Conservation (phyloP, 2,113 vertebrate species). For the Fregetta grallaria region DNA sequence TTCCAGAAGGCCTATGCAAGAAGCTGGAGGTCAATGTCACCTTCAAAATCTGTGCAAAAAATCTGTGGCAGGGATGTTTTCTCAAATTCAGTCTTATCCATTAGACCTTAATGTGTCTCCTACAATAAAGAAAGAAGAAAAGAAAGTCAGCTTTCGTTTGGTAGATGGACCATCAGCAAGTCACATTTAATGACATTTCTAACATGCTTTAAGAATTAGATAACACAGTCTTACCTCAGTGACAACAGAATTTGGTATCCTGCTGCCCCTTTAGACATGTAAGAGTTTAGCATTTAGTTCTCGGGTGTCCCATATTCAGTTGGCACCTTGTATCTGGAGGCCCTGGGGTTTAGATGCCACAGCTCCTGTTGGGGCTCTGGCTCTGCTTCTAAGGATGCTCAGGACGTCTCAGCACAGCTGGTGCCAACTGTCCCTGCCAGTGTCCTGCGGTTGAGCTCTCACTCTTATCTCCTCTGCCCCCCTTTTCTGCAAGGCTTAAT, state of each 20-base stretch:
- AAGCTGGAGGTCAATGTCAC: neutral
- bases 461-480: accelerated
- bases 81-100: neutral
- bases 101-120: neutral
- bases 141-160: neutral
- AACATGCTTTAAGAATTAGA: neutral
- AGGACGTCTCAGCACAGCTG: neutral
- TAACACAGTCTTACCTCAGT: neutral
- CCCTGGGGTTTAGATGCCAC: neutral
- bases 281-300: neutral
- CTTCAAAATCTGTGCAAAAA: neutral
- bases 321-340: neutral
- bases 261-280: neutral
- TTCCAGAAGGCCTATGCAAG: neutral
- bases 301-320: neutral
- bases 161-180: neutral
- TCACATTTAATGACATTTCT: neutral
- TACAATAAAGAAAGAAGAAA: neutral
- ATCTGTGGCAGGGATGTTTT: neutral
- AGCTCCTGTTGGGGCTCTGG: neutral
- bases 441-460: neutral
- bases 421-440: neutral
- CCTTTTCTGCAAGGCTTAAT: neutral
- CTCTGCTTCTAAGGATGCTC: neutral
- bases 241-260: neutral